Evolutionary conservation across 2,888 invertebrate species (phyloP).

Genomic region (Cactoblastis cactorum): DNA sequence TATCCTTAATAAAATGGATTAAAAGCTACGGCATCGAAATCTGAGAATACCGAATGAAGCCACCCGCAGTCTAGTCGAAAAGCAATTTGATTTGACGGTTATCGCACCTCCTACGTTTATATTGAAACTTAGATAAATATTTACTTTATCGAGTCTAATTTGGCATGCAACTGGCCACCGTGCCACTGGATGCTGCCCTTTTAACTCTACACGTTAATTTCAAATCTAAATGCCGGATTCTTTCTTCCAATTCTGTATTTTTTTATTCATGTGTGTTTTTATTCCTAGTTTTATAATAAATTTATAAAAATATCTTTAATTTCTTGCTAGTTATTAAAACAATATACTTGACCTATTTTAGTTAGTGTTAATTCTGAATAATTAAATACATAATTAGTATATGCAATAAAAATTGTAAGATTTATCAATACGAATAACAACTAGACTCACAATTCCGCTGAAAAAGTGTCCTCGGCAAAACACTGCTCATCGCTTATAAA

Average conservation of each 20-base stretch:
- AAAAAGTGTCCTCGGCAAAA: too few relatives aligned
- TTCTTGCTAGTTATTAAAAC: too few relatives aligned
- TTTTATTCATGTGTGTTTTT: too few relatives aligned
- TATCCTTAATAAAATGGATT: constrained; percentile 22
- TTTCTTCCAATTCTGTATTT: not conserved
- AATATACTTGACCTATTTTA: too few relatives aligned
- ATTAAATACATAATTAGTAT: too few relatives aligned
- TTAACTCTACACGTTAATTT: constrained; percentile 25
- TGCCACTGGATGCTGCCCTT: constrained; percentile 44
- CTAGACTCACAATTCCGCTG: too few relatives aligned
- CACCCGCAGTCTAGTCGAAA: constrained; percentile 69
- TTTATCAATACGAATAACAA: too few relatives aligned
- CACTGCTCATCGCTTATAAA: too few relatives aligned
- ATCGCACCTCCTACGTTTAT: constrained; percentile 76
- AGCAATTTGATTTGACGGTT: constrained; percentile 74
- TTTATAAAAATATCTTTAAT: constrained; percentile 38
- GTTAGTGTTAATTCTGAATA: too few relatives aligned
- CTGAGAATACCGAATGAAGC: constrained; percentile 45
- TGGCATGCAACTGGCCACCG: constrained; percentile 67
- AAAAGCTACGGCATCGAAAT: constrained; percentile 36
- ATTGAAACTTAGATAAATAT: constrained; percentile 78
- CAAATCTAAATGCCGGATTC: constrained; percentile 19
- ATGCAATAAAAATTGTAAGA: too few relatives aligned
- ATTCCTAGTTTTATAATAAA: not conserved
- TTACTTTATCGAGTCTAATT: constrained; percentile 76